Percentiles rank a stretch among this genome's conserved stretches.
These are phyloP conservation scores for Agrotis exclamationis DNA, from an alignment of 2,888 invertebrate species.

Conservation along the genomic window DNA sequence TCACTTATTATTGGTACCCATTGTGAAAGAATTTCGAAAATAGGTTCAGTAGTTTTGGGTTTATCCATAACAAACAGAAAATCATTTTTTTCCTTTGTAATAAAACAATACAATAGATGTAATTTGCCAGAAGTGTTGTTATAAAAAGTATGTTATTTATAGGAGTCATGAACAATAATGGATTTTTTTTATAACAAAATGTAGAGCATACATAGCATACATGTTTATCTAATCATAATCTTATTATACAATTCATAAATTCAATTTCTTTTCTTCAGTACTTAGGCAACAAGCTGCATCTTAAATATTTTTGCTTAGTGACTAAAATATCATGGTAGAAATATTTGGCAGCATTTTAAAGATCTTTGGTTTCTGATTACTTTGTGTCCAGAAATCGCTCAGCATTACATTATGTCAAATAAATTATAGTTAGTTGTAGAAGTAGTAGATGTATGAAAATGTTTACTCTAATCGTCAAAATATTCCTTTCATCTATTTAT, in stretches of 20 bases:
- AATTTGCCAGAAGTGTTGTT: not conserved
- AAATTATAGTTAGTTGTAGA: not conserved
- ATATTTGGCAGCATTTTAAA: not conserved
- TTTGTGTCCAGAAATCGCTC: not conserved
- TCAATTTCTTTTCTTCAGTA: constrained; percentile 11
- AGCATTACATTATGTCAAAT: constrained; percentile 10
- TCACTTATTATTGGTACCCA: too few species aligned
- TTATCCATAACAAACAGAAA: too few species aligned
- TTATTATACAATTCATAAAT: constrained; percentile 30
- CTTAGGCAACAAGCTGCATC: constrained; percentile 5
- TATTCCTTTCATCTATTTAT: not conserved
- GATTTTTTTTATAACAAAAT: not conserved
- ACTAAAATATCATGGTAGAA: not conserved
- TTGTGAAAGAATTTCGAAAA: too few species aligned
- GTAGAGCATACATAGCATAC: too few species aligned
- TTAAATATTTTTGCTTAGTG: not conserved
- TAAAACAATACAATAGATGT: too few species aligned
- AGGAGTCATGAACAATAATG: not conserved
- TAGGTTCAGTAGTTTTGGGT: too few species aligned
- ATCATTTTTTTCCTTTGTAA: too few species aligned
- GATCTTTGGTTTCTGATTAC: not conserved
- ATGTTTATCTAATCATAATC: constrained; percentile 8
- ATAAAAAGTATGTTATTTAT: not conserved
- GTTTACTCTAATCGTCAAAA: not conserved
- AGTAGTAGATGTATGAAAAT: not conserved